phyloP scores from a whole-genome alignment of 2,113 vertebrate species.

The Clupea harengus region DNA sequence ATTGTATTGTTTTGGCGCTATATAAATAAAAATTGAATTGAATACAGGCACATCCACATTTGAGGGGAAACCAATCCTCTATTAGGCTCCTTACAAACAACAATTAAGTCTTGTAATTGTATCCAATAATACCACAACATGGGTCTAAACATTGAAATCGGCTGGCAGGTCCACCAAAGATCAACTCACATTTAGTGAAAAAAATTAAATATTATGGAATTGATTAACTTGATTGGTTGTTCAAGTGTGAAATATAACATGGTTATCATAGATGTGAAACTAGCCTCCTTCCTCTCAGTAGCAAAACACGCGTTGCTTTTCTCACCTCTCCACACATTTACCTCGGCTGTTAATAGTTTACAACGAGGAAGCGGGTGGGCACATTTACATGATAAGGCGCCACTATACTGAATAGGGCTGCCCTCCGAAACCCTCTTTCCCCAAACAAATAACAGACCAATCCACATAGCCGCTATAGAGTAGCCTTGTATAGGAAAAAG shows the following conservation, averaged over 20 bases:
- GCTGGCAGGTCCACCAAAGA: background rate
- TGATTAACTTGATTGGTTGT: too few species aligned
- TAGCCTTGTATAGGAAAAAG: background rate
- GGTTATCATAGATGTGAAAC: background rate
- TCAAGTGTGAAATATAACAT: conserved; percentile 27
- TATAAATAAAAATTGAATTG: too few species aligned
- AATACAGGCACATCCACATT: background rate
- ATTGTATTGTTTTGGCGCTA: too few species aligned
- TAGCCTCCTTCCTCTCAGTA: conserved; percentile 19
- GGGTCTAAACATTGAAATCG: background rate
- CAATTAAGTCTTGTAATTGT: too few species aligned
- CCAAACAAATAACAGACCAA: conserved; percentile 37
- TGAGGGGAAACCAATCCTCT: background rate
- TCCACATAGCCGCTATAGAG: conserved; percentile 24
- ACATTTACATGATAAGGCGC: conserved; percentile 50
- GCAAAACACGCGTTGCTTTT: conserved; percentile 1
- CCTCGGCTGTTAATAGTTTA: conserved; percentile 41
- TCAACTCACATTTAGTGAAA: background rate
- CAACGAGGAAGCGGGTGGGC: conserved; percentile 33
- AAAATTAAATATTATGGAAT: too few species aligned
- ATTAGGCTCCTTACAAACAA: too few species aligned
- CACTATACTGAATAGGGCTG: background rate
- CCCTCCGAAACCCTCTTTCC: background rate
- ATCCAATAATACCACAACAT: too few species aligned
- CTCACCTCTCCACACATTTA: conserved; percentile 15